Percentiles rank a stretch among this genome's conserved stretches.
These are phyloP conservation scores for Colinus virginianus DNA, from an alignment of 2,113 vertebrate genomes.

Conservation along the genomic window DNA sequence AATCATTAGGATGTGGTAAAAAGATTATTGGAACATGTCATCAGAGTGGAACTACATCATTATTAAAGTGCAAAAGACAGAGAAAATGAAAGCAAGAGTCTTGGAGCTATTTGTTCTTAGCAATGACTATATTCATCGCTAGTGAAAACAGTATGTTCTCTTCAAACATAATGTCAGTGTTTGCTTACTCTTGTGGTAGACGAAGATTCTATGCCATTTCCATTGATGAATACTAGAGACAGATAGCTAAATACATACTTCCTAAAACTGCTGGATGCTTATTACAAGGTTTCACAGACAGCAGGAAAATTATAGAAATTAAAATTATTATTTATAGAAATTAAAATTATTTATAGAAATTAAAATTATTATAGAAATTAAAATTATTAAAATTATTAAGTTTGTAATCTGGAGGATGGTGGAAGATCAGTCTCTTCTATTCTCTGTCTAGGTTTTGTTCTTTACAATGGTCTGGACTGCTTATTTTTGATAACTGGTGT, in stretches of 20 bases:
- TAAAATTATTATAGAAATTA: no score
- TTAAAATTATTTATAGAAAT: no score
- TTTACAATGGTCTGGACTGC: not conserved
- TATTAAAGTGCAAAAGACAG: not conserved
- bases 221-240: not conserved
- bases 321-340: no score
- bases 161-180: not conserved
- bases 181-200: not conserved
- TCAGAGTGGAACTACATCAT: not conserved
- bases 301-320: not conserved
- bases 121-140: not conserved
- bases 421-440: not conserved
- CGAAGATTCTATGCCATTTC: not conserved
- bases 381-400: no score
- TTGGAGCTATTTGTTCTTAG: not conserved
- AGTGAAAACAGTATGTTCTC: not conserved
- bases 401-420: not conserved
- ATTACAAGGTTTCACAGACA: not conserved
- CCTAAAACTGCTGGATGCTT: not conserved
- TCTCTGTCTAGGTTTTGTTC: not conserved
- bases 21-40: not conserved
- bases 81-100: not conserved
- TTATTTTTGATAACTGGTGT: not conserved
- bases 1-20: not conserved
- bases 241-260: not conserved